Percentiles rank a stretch among this genome's conserved stretches.
These are phyloP conservation scores for Gasterosteus aculeatus DNA, from an alignment of 2,113 vertebrate genomes.

Conservation along the genomic window DNA sequence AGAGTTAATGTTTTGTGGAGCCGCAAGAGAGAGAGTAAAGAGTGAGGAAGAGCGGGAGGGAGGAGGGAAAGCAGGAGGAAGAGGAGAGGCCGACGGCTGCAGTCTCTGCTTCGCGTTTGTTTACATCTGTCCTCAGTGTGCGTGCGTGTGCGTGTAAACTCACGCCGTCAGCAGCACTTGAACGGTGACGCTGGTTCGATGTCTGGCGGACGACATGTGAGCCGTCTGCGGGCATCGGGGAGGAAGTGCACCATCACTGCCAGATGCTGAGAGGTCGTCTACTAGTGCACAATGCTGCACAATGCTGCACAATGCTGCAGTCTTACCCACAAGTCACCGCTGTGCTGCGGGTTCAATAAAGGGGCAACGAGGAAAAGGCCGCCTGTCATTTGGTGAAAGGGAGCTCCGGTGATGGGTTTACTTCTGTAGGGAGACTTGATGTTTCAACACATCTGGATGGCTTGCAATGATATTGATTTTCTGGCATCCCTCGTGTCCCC, in stretches of 20 bases:
- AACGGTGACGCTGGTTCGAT: neutral
- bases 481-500: too few relatives aligned
- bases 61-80: conserved; percentile 17
- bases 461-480: too few relatives aligned
- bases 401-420: neutral
- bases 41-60: neutral
- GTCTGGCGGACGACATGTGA: neutral
- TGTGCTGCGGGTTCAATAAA: neutral
- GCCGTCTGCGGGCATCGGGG: neutral
- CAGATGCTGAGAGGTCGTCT: conserved; percentile 1
- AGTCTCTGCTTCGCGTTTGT: conserved; percentile 56
- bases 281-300: neutral
- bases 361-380: too few relatives aligned
- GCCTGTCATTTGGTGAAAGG: neutral
- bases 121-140: conserved; percentile 49
- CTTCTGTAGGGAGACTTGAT: neutral
- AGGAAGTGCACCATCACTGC: conserved; percentile 53
- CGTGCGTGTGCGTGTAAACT: conserved; percentile 19
- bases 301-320: neutral
- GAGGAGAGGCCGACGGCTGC: conserved; percentile 40
- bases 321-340: neutral
- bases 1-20: conserved; percentile 46
- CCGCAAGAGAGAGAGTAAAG: conserved; percentile 10
- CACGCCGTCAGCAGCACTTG: neutral
- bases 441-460: too few relatives aligned